Percentiles rank a stretch among this genome's conserved stretches.
These are phyloP conservation scores for Crossaster papposus DNA, from an alignment of 53 echinoderm and acorn worm genomes.

Conservation along the genomic window DNA sequence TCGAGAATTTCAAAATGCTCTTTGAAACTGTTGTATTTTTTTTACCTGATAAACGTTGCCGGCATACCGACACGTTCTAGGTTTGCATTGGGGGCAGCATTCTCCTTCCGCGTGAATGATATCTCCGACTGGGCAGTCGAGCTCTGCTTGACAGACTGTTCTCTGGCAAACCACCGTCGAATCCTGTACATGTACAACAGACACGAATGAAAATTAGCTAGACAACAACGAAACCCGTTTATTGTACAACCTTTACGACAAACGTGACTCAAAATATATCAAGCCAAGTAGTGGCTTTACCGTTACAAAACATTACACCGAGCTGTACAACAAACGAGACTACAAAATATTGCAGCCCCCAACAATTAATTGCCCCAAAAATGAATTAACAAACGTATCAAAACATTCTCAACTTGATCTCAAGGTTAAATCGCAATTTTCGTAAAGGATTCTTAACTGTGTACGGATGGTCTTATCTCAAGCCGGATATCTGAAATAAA, in stretches of 20 bases:
- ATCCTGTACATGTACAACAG: slow-evolving; percentile 72
- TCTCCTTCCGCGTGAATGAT: slow-evolving; percentile 72
- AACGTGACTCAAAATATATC: background rate
- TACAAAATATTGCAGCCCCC: no score
- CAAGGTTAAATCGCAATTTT: no score
- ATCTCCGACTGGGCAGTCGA: slow-evolving; percentile 68
- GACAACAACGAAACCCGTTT: background rate
- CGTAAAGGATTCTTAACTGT: no score
- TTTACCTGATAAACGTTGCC: slow-evolving; percentile 80
- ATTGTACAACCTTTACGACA: no score
- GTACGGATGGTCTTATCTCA: no score
- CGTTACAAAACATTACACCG: no score
- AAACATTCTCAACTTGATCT: no score
- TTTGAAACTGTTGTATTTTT: background rate
- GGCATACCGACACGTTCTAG: slow-evolving; percentile 66
- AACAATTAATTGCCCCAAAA: no score
- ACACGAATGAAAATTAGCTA: background rate
- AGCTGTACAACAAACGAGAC: no score
- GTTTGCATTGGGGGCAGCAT: slow-evolving; percentile 88
- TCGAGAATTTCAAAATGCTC: background rate
- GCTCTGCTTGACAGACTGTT: slow-evolving; percentile 70
- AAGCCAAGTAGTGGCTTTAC: background rate
- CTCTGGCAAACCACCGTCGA: slow-evolving; percentile 90
- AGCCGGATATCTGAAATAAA: no score
- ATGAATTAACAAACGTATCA: no score